Percentiles rank a stretch among this genome's conserved stretches.
Conservation (phyloP, 2,888 invertebrate genomes). For the Pinctada fucata region DNA sequence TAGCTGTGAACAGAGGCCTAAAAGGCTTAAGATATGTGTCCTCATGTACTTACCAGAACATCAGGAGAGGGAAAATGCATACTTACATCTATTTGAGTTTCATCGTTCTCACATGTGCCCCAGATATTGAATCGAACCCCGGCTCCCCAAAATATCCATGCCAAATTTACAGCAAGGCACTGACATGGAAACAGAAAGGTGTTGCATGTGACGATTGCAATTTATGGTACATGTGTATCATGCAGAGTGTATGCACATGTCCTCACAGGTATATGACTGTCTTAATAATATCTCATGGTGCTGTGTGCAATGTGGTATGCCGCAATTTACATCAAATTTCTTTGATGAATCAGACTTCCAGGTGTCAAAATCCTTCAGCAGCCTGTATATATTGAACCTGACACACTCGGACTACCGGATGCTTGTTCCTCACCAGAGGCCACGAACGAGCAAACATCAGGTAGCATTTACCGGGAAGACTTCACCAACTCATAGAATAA, state of each 20-base stretch:
- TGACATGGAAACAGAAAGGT: conserved; percentile 4
- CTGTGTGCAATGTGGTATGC: conserved; percentile 13
- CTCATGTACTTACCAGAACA: no score
- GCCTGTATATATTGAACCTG: not conserved
- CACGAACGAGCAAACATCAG: not conserved
- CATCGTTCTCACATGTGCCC: not conserved
- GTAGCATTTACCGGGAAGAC: no score
- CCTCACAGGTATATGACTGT: not conserved
- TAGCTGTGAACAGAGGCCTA: no score
- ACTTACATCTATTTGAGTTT: no score
- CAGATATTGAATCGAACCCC: not conserved
- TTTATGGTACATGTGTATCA: conserved; percentile 16
- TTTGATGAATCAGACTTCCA: conserved; percentile 1
- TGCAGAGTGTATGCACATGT: conserved; percentile 16
- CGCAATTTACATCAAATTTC: conserved; percentile 5
- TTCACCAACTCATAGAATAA: not conserved
- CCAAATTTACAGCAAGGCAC: conserved; percentile 3
- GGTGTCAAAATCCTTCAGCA: not conserved
- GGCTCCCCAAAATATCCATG: conserved; percentile 3
- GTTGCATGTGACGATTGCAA: conserved; percentile 14
- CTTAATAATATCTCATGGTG: conserved; percentile 12
- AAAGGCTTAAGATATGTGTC: no score
- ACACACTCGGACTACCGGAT: not conserved
- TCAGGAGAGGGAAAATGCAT: no score
- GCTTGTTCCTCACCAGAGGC: not conserved